Base-by-base conservation (phyloP, 2,888 invertebrate genomes). In the Brenthis daphne region DNA sequence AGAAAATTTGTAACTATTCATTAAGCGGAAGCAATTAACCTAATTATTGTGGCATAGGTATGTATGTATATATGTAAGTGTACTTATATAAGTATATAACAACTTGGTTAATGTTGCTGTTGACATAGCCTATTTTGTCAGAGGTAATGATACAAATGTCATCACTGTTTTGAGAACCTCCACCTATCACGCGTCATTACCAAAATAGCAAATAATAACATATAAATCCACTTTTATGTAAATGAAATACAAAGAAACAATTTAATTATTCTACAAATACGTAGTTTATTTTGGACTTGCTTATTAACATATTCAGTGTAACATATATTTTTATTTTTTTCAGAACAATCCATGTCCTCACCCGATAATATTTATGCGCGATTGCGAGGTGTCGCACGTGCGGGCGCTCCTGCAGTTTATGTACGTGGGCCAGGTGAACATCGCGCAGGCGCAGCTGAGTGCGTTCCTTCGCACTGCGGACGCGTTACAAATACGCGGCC, bases 361-460 rank as follows among this genome's bases (percentile, higher is more conserved):
- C 88, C 96, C 96, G 72, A 96, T 97, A 90, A 96, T 97, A 85
- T 96, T 97, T 87, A 95, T 97, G 95, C 94, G 96, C 85, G 96
- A 97, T 92, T 96, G 96, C 80, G 96, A 96, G 82, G 96, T 95
- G 80, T 94, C 95, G 81, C 96, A 96, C 85, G 94, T 97, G 77
- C 95, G 95, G 76, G 95, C 96, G 67, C 93, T 97, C 72, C 94
- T 97, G 83, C 96, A 96, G 88, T 97, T 96, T 84, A 96, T 97
- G 96, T 97, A 97, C 86, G 96, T 96, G 76, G 97, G 97, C 65
- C 96, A 96, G 91, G 97, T 97, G 76, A 96, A 96, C 87, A 96
- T 96, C 73, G 96, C 96, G 77, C 96, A 96, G 91, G 95, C 95
- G 73, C 96, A 96, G 81, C 93, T 96, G 74, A 95, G 95, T 75